These are phyloP conservation scores for Penaeus vannamei DNA, from an alignment of 1,140 invertebrate species.

Conservation along the genomic window DNA sequence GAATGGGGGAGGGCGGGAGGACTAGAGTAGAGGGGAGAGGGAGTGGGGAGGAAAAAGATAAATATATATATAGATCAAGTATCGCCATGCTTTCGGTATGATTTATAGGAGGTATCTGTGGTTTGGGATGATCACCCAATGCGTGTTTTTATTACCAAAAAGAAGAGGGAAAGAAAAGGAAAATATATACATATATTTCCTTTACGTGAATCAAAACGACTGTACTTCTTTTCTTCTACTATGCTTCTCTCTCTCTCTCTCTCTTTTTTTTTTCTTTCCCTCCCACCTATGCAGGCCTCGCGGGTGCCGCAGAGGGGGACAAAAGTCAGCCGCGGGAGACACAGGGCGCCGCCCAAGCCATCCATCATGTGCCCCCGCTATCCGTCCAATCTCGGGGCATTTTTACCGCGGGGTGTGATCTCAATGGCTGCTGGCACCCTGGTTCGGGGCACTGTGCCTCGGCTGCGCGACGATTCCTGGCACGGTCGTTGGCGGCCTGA, in stretches of 20 bases:
- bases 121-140: no score
- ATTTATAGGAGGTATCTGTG: no score
- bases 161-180: no score
- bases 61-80: background rate
- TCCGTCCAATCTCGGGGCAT: constrained; percentile 62
- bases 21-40: background rate
- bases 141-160: no score
- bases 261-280: no score
- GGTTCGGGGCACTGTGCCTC: constrained; percentile 14
- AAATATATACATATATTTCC: no score
- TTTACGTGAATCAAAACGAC: no score
- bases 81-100: background rate
- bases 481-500: background rate
- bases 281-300: background rate
- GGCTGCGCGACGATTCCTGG: no score
- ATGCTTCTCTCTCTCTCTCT: no score
- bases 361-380: constrained; percentile 62
- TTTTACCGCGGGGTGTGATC: constrained; percentile 60
- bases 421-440: constrained; percentile 57
- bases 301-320: constrained; percentile 15
- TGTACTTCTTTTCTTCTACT: no score
- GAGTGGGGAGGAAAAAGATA: constrained; percentile 20
- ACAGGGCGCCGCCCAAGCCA: constrained; percentile 39
- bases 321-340: constrained; percentile 28
- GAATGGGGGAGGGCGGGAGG: background rate